Evolutionary conservation across 2,888 invertebrate species (phyloP), one percentile per base, ranked within the genome.

Genomic region (Penaeus monodon): DNA sequence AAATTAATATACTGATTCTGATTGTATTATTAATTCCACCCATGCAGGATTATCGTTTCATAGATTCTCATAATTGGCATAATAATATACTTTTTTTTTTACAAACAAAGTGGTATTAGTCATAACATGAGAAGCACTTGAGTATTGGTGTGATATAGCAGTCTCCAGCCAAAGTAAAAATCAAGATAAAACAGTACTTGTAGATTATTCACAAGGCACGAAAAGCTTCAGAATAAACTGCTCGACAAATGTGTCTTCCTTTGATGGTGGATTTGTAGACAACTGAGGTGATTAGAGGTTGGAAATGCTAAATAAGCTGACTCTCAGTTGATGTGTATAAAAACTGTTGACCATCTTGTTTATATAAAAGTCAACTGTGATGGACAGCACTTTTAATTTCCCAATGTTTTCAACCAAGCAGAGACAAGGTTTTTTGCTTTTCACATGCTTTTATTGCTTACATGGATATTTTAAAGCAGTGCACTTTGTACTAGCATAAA

Each of bases 231-330:
- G 74, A 76, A 73, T 81, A 81, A 57, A 57, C 57, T 57, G 76
- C 49, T 76, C 76, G 80, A 85, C 85, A 81, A 57, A 81, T 85
- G 81, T 86, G 85, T 86, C 85, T 86, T 86, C 85, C 85, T 81
- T 76, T n/a, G 20, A 33, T 74, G 77, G 81, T 68, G 81, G 81
- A 81, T 81, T 81, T 81, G 81, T 66, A 65, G 81, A 66, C 76
- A 76, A n/a, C 80, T 49, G 68, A 65, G 33, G 81, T 49, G n/a
- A 66, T 29, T 70, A 78, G 63, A 17, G 70, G 70, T 63, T 76
- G 63, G 70, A n/a, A 66, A 66, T 84, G 66, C 78, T 63, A 49
- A 57, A 57, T 57, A 57, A 57, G 57, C 57, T 57, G 68, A 8
- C 22, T 57, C 29, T 79, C 73, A 65, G 38, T 24, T 29, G 33